Evolutionary conservation across 2,113 vertebrate species (phyloP).

Genomic region (Eulacestoma nigropectus): DNA sequence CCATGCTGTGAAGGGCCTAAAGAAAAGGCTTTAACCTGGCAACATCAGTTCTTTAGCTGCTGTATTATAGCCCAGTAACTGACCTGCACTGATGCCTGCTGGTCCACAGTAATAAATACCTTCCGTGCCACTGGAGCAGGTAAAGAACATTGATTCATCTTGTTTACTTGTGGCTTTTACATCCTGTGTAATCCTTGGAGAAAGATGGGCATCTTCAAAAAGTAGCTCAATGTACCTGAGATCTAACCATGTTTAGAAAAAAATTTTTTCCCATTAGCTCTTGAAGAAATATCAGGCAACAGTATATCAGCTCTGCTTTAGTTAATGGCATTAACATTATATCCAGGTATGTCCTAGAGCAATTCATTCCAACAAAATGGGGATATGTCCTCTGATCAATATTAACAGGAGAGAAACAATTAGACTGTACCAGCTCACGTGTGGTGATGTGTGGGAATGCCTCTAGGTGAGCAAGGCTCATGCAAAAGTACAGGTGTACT

Average conservation of each 20-base stretch:
- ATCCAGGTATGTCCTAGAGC: neutral
- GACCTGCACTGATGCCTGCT: neutral
- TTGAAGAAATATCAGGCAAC: neutral
- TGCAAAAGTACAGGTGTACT: neutral
- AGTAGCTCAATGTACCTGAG: neutral
- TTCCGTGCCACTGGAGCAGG: neutral
- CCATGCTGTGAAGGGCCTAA: neutral
- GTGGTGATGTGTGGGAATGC: neutral
- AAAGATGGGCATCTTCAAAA: neutral
- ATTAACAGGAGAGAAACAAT: neutral
- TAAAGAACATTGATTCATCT: neutral
- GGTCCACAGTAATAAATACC: neutral
- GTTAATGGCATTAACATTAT: neutral
- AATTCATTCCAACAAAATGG: neutral
- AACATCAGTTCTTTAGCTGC: neutral
- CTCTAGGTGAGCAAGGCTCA: neutral
- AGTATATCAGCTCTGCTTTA: neutral
- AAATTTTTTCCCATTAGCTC: neutral
- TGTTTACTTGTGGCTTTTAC: neutral
- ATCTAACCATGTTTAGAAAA: neutral
- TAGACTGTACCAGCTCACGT: accelerated
- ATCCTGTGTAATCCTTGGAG: neutral
- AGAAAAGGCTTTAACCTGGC: neutral
- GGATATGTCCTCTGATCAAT: neutral
- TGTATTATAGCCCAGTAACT: neutral